Conservation (phyloP, 2,888 invertebrate species). For the Ophraella communa region DNA sequence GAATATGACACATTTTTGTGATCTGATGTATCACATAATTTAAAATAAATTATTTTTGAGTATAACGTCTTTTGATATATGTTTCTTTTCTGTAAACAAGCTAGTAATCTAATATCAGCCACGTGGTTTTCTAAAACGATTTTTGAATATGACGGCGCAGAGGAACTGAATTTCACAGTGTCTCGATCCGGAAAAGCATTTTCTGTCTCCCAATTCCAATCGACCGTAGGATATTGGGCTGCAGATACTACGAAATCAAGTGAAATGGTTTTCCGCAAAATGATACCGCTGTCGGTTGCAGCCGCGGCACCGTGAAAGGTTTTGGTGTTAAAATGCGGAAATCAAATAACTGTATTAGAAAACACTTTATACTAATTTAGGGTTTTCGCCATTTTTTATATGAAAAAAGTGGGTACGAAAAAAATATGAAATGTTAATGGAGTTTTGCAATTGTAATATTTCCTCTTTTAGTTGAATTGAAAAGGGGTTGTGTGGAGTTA, state of each 20-base stretch:
- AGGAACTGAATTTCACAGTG: background rate
- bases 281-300: background rate
- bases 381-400: no score
- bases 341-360: background rate
- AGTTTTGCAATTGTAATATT: no score
- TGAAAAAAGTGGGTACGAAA: no score
- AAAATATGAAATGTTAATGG: no score
- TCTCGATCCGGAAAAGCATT: slow-evolving; percentile 1
- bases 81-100: no score
- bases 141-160: background rate
- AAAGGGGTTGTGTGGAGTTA: no score
- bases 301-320: background rate
- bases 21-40: no score
- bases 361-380: no score
- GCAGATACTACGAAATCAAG: slow-evolving; percentile 1
- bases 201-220: slow-evolving; percentile 3
- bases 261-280: background rate
- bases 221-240: background rate
- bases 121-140: background rate
- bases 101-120: background rate
- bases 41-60: no score
- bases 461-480: no score
- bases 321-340: background rate
- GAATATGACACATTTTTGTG: no score
- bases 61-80: no score